Percentiles rank a stretch among this genome's conserved stretches.
phyloP scores from a whole-genome alignment of 2,113 vertebrate genomes.

The Burhinus oedicnemus region DNA sequence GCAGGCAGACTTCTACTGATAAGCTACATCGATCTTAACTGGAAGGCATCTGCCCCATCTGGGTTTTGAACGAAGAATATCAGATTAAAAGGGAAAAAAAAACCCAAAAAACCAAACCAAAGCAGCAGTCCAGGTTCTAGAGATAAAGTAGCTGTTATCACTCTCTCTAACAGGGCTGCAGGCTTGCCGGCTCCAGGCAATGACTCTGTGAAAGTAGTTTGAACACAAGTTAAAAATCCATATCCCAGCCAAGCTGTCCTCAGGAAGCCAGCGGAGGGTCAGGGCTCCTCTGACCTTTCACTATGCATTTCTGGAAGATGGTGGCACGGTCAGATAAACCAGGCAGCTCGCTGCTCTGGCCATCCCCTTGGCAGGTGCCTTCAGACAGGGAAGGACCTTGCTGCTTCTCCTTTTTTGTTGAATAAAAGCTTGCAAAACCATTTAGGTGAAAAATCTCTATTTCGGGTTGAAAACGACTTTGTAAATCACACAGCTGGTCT shows the following conservation, averaged over 20 bases:
- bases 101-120: background rate
- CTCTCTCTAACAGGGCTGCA: background rate
- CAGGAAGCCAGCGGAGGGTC: background rate
- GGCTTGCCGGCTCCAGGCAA: background rate
- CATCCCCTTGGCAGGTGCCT: background rate
- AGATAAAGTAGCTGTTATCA: background rate
- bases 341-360: background rate
- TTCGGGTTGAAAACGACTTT: background rate
- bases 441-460: background rate
- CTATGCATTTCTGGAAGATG: rapidly evolving
- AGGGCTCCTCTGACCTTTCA: background rate
- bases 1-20: background rate
- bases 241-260: background rate
- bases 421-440: background rate
- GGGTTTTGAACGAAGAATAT: background rate
- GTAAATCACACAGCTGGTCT: background rate
- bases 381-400: background rate
- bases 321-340: background rate
- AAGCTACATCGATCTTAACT: background rate
- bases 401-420: background rate
- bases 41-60: background rate
- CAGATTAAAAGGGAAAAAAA: background rate
- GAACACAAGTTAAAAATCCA: background rate
- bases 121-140: background rate
- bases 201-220: background rate